Conservation (phyloP, 1,140 invertebrate species). For the Drosophila kurseongensis region DNA sequence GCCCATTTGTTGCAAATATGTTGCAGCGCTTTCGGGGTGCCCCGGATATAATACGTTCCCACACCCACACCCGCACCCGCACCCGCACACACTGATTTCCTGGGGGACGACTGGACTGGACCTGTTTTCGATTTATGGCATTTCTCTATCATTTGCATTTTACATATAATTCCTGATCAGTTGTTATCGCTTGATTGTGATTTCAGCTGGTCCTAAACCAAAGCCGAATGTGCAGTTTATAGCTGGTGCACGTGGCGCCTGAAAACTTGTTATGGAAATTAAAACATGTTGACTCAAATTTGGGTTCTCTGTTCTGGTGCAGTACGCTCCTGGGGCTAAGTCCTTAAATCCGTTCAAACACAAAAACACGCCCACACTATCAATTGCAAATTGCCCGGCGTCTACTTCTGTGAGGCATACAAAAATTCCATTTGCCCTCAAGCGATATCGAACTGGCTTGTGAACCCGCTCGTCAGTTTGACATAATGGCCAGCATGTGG, state of each 20-base stretch:
- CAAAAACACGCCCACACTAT: conserved; percentile 23
- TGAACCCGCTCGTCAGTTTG: conserved; percentile 30
- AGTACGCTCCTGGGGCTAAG: neutral
- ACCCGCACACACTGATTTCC: conserved; percentile 10
- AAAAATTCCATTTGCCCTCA: conserved; percentile 1
- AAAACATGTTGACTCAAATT: conserved; percentile 36
- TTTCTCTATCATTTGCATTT: conserved; percentile 78
- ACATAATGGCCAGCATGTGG: conserved; percentile 62
- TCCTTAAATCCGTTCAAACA: conserved; percentile 8
- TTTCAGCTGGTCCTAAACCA: conserved; percentile 33
- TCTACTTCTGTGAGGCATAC: conserved; percentile 14
- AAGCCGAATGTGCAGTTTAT: conserved; percentile 6
- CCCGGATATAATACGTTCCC: conserved; percentile 51
- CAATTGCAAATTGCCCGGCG: conserved; percentile 46
- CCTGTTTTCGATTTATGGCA: conserved; percentile 54
- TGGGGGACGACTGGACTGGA: neutral
- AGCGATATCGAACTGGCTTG: conserved; percentile 8
- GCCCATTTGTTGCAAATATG: conserved; percentile 73
- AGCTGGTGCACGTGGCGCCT: neutral
- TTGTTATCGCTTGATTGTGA: conserved; percentile 57
- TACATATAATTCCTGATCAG: conserved; percentile 65
- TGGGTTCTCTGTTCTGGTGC: neutral
- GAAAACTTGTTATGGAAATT: conserved; percentile 27
- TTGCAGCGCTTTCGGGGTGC: conserved; percentile 44
- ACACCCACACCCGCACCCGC: conserved; percentile 6